Base-by-base conservation (phyloP, 1,140 invertebrate genomes). In the Capitella teleta region DNA sequence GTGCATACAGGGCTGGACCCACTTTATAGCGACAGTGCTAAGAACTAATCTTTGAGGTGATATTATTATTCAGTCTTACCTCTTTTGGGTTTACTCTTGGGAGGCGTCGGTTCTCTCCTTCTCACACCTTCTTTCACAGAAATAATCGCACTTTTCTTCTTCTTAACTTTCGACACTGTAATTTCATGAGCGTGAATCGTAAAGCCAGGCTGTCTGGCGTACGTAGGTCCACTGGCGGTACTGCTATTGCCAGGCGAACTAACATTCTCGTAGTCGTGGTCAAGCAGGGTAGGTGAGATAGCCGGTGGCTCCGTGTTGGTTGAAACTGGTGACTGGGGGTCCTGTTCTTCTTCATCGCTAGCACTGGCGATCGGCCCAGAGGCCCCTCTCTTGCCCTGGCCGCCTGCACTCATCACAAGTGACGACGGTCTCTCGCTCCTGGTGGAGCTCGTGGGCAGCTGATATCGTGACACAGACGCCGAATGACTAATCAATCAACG, bases 251-350 rank as follows among this genome's bases (percentile, higher is more conserved):
- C 57, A 3, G 64, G 64, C 2, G 65, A 67, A 10, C 57, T 59
- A 5, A 64, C 60, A 51, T 61, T 66, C 42, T 70, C 67, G 58
- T 68, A 67, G 32, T 69, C 63, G 18, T 40, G 86, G 62, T 94
- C 87, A 1, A 87, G 87, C 52, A 93, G 76, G 52, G 84, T 82
- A 32, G 88, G 78, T 61, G 93, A 86, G 70, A 90, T 92, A 0
- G 84, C 81, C 70, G 32, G 25, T 47, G 47, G 18, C 47, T 47
- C 47, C 23, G 30, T 36, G 12, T 25, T 38, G 24, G 47, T 47
- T 23, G 52, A 23, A 6, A 34, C 28, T 28, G 34, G 32, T 48
- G 37, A 23, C 49, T 47, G 36, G 52, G 43, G 37, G 53, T 41
- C 38, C 1, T 16, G 21, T 16, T 8, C 45, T 14, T 51, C 49